Evolutionary conservation across 1,140 invertebrate species (phyloP), one percentile per base, ranked within the genome.

Genomic region (Orchesella cincta): DNA sequence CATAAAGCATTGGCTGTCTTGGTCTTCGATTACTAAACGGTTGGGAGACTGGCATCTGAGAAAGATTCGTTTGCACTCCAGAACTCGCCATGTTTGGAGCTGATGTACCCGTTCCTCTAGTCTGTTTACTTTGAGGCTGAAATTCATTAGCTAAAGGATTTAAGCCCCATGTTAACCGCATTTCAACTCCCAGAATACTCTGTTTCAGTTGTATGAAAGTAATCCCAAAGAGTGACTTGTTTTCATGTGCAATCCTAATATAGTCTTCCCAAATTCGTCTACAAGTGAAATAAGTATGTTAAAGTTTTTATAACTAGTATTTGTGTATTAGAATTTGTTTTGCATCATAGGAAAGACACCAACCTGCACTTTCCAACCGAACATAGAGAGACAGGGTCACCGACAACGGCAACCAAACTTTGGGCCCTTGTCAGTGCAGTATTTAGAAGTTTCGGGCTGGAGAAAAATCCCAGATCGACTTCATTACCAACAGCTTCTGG

Each of bases 371-470:
- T 89, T 26, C 94, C 94, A 52, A 94, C 89, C 0, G 93, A 92
- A 79, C 93, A 93, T 0, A 96, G 85, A 0, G 93, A 93, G 0
- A 95, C 89, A 0, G 94, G 94, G 86, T 96, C 94, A 0, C 94
- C 94, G 2, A 96, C 92, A 8, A 95, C 93, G 0, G 92, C 93
- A 0, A 96, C 93, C n/a, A 95, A 83, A 81, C 92, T 93, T 84
- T 94, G 93, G 0, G 94, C 94, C 74, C 94, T 86, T 0, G 94
- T 96, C 8, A 96, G 91, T 0, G 94, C 94, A 0, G 94, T 95
- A 83, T 95, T 96, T 0, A 96, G 84, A 0, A 96, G 86, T 82
- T 94, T 92, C 0, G 92, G 90, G 86, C 95, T 94, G 1, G 93
- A 94, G 20, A 96, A 84, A 83, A 96, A 95, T 0, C 94, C 94